These are phyloP conservation scores for Palythoa grandis DNA, from an alignment of 92 coral and sea anemone genomes.

Conservation along the genomic window DNA sequence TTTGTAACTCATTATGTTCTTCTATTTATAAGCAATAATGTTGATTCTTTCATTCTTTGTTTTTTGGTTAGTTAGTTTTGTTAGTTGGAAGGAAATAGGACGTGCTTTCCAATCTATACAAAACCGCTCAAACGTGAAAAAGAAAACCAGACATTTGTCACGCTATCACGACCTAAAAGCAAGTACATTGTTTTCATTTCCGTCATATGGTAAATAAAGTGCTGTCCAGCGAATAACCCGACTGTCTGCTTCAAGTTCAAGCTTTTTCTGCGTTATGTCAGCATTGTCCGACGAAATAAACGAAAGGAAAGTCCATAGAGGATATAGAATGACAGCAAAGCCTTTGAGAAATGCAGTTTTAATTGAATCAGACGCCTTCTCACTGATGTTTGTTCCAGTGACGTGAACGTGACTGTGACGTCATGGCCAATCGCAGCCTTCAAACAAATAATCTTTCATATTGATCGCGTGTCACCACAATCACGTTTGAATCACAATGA, in stretches of 20 bases:
- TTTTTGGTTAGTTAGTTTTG: too few relatives aligned
- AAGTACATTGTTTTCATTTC: not conserved
- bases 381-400: not conserved
- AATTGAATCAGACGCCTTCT: not conserved
- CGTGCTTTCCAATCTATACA: not conserved
- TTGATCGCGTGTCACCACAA: not conserved
- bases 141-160: not conserved
- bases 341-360: not conserved
- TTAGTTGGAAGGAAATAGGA: too few relatives aligned
- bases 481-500: constrained; percentile 7
- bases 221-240: too few relatives aligned
- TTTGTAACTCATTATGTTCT: too few relatives aligned
- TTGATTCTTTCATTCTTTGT: too few relatives aligned
- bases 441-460: not conserved
- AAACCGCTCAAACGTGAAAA: too few relatives aligned
- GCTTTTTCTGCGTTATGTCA: not conserved
- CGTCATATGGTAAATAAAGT: not conserved
- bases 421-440: not conserved
- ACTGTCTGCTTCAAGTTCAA: too few relatives aligned
- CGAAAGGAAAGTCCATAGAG: not conserved
- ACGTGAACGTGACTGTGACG: constrained; percentile 20
- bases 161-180: not conserved
- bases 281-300: not conserved
- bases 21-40: too few relatives aligned
- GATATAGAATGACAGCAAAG: not conserved